phyloP scores from a whole-genome alignment of 2,113 vertebrate species.

The Odocoileus hemionus region DNA sequence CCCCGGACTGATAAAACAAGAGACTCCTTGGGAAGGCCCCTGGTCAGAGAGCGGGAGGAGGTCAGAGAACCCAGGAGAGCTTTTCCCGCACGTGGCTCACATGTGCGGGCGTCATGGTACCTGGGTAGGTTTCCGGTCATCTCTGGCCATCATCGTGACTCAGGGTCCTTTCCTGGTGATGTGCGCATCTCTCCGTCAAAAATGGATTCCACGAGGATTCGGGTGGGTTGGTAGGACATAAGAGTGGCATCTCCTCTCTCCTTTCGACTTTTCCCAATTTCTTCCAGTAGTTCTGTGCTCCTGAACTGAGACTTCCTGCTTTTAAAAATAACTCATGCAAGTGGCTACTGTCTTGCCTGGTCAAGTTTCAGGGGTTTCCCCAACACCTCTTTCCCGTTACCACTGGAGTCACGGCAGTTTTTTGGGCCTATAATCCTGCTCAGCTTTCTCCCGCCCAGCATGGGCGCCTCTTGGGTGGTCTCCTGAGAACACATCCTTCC shows the following conservation, averaged over 20 bases:
- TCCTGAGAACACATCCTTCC: background rate
- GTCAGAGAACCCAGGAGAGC: background rate
- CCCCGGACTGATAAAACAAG: background rate
- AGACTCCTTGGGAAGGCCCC: background rate
- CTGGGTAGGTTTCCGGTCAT: background rate
- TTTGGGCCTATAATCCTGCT: background rate
- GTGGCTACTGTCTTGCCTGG: background rate
- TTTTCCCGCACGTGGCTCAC: background rate
- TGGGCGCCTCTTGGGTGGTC: background rate
- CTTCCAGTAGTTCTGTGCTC: background rate
- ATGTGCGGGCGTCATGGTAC: background rate
- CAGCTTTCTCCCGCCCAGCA: background rate
- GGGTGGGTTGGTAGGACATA: background rate
- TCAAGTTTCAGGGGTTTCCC: background rate
- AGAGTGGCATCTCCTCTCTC: background rate
- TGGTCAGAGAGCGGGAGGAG: background rate
- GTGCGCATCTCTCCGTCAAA: background rate
- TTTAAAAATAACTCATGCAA: background rate
- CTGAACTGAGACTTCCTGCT: background rate
- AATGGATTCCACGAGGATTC: background rate
- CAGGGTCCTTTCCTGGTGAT: background rate
- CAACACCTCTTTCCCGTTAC: background rate
- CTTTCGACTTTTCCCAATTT: background rate
- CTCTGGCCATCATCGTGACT: accelerated
- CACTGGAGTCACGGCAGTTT: background rate